Percentiles rank a stretch among this genome's conserved stretches.
These are phyloP conservation scores for Bryconaethiops microstoma DNA, from an alignment of 2,797 vertebrate genomes.

Conservation along the genomic window DNA sequence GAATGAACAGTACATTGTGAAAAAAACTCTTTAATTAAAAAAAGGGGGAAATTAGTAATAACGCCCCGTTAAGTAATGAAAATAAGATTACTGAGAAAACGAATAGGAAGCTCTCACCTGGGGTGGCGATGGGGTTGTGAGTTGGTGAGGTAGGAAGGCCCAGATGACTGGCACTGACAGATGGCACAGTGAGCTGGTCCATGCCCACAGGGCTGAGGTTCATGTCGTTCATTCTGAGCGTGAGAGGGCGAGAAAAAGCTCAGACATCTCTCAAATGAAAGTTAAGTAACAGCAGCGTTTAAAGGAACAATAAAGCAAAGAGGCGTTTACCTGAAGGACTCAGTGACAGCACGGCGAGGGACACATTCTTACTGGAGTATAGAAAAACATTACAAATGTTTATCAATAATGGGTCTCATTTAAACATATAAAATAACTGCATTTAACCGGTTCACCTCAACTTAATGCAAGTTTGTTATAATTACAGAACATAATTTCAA, in stretches of 20 bases:
- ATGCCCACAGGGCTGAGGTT: constrained; percentile 96
- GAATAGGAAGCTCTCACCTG: constrained; percentile 78
- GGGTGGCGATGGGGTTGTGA: constrained; percentile 89
- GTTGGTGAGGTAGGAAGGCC: constrained; percentile 92
- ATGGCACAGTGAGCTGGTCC: constrained; percentile 94
- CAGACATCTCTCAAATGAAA: background rate
- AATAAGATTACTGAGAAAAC: background rate
- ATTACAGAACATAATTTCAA: no score
- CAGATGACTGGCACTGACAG: constrained; percentile 91
- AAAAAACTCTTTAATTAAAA: no score
- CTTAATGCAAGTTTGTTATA: no score
- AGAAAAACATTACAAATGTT: background rate
- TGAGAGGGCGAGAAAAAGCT: background rate
- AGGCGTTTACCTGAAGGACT: constrained; percentile 37
- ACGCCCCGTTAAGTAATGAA: no score
- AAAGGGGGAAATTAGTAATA: no score
- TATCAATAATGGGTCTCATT: background rate
- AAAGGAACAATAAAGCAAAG: background rate
- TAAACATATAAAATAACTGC: no score
- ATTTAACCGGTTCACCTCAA: no score
- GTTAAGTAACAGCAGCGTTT: background rate
- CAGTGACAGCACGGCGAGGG: constrained; percentile 28
- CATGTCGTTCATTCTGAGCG: constrained; percentile 95
- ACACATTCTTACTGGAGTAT: constrained; percentile 35
- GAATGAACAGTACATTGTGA: no score